These are phyloP conservation scores for Tetropium fuscum DNA, from an alignment of 2,888 invertebrate species.

Conservation along the genomic window DNA sequence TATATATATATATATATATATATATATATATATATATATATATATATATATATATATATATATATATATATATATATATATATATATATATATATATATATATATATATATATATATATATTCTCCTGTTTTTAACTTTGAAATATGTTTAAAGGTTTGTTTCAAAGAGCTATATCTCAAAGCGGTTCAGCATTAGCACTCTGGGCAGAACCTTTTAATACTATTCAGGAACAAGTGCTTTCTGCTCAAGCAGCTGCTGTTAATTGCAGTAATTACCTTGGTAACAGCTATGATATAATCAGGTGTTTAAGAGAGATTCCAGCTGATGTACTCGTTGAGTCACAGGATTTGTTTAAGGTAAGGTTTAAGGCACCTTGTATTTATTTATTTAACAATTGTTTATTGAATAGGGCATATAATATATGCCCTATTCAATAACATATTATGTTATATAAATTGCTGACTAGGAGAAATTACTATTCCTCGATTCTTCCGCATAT, in stretches of 20 bases:
- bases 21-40: too few species aligned
- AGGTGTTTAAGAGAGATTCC: slow-evolving; percentile 64
- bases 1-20: too few species aligned
- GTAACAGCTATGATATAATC: slow-evolving; percentile 58
- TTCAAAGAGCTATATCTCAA: slow-evolving; percentile 66
- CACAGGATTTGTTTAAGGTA: slow-evolving; percentile 66
- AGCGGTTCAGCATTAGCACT: slow-evolving; percentile 67
- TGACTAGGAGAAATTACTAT: too few species aligned
- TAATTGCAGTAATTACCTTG: slow-evolving; percentile 57
- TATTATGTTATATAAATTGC: too few species aligned
- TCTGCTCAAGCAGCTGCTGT: slow-evolving; percentile 64
- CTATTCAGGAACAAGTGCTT: slow-evolving; percentile 48
- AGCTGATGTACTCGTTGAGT: slow-evolving; percentile 60
- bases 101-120: not conserved
- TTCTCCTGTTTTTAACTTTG: too few species aligned
- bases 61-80: too few species aligned
- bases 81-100: not conserved
- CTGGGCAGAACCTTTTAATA: slow-evolving; percentile 58
- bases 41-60: too few species aligned
- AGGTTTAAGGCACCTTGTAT: not conserved
- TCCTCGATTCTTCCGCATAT: too few species aligned
- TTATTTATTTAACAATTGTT: not conserved
- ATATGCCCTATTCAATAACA: too few species aligned
- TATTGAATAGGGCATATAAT: too few species aligned
- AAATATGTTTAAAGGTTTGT: slow-evolving; percentile 58